Evolutionary conservation across 2,797 vertebrate genomes (phyloP).

Genomic region (Pristis pectinata): DNA sequence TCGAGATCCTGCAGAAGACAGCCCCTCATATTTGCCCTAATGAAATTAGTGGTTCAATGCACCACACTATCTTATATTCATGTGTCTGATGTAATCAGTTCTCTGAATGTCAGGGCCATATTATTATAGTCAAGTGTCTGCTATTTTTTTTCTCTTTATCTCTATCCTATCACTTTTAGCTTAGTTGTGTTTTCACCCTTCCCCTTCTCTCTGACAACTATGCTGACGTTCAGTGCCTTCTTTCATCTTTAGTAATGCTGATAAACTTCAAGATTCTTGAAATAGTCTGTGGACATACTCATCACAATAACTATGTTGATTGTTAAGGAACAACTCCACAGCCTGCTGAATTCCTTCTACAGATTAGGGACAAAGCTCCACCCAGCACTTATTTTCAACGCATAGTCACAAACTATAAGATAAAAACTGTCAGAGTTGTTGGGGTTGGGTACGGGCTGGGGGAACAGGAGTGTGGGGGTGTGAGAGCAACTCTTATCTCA

Average conservation of each 20-base stretch:
- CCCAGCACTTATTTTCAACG: not conserved
- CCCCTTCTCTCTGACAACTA: not conserved
- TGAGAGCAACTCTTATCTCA: not conserved
- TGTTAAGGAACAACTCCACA: not conserved
- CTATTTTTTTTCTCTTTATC: not conserved
- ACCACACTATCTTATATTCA: not conserved
- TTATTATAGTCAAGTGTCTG: not conserved
- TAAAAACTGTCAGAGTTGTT: not conserved
- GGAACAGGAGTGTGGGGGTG: not conserved
- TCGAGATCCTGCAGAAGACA: not conserved
- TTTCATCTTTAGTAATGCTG: conserved; percentile 8
- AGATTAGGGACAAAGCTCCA: not conserved
- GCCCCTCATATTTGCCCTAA: not conserved
- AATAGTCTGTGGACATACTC: not conserved
- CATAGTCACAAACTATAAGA: not conserved
- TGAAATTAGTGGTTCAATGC: not conserved
- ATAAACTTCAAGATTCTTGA: not conserved
- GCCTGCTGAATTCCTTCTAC: not conserved
- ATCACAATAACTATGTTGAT: not conserved
- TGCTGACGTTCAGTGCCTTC: not conserved
- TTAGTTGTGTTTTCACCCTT: not conserved
- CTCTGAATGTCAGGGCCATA: not conserved
- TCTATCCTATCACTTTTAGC: not conserved
- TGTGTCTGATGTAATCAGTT: not conserved
- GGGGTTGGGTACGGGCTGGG: not conserved